Evolutionary conservation across 2,888 invertebrate species (phyloP), one percentile per base, ranked within the genome.

Genomic region (Amphipoea lucens): DNA sequence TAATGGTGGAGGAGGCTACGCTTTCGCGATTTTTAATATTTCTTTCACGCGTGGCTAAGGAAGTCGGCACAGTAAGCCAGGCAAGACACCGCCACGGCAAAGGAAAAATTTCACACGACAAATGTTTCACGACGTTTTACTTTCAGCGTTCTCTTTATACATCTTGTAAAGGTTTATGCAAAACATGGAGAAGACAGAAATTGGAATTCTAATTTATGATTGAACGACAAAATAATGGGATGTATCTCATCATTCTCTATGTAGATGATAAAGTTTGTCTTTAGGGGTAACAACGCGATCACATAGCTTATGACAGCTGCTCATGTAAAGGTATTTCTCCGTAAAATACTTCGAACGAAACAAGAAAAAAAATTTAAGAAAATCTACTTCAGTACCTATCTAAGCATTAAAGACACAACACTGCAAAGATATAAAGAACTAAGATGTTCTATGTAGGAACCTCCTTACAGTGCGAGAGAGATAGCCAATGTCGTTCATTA

Each of bases 1-100:
- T 88, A 89, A 84, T 87, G 82, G 85, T 83, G 75, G 84, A 81
- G 66, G 85, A 82, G 79, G 89, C 89, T 85, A 92, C 92, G 92
- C 93, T 94, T 94, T 94, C 91, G 90, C 90, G 90, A 87, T 90
- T 91, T 91, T 87, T 83, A 86, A 87, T 92, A 90, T 91, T 87
- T 90, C 90, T 89, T 88, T 90, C 91, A 87, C 91, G 89, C 89
- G 85, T 83, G 76, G 80, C 45, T 88, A 80, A 77, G 81, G 76
- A 84, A 79, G 81, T 60, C 77, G 65, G 63, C 77, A 78, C 68
- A 72, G 40, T 60, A 78, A 75, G 67, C 81, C 67, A 68, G 29
- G 71, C 54, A 54, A 72, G 62, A 65, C 73, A 69, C 78, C 60
- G 68, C 67, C 74, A 45, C 20, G 54, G 20, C 62, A 54, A 75